Evolutionary conservation across 2,888 invertebrate species (phyloP), one percentile per base, ranked within the genome.

Genomic region (Apotomis capreana): DNA sequence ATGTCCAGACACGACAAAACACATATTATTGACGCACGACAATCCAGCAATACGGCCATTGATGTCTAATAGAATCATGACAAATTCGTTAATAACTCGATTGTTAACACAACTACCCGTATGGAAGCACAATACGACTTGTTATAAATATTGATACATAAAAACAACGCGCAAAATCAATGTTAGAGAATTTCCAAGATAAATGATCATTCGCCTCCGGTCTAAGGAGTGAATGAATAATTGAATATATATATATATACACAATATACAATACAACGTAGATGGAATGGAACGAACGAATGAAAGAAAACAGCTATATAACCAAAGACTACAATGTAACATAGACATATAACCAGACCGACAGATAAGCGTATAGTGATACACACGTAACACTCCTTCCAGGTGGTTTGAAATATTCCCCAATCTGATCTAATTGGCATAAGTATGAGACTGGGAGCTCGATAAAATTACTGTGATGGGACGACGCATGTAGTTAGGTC

Each of bases 41-140:
- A 88, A 81, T 84, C 76, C 79, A 81, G 79, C 77, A 79, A 85
- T 81, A 89, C 87, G 84, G 88, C 90, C 90, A 91, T 91, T 89
- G 85, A 78, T 79, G 80, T 81, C 74, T 82, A 83, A 78, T 80
- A 82, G 68, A 78, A 86, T 85, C 84, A 84, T 83, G 58, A 15
- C 70, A 67, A 62, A 54, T 51, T 12, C 37, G 26, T 69, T 60
- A 57, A 55, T 26, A 46, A 63, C 36, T 57, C 71, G 67, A 57
- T 58, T 26, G 49, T 55, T 57, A 54, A 59, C 52, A 60, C 61
- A 37, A 63, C 6, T 63, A 63, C 36, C 36, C 44, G 52, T 46
- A 13, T 15, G 51, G 15, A 5, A 6, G 44, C 37, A 37, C 36
- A 58, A 68, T 59, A 52, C 26, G 54, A 68, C 58, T 68, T 51